Evolutionary conservation across 1,140 invertebrate species (phyloP).

Genomic region (Saccostrea glomerata): DNA sequence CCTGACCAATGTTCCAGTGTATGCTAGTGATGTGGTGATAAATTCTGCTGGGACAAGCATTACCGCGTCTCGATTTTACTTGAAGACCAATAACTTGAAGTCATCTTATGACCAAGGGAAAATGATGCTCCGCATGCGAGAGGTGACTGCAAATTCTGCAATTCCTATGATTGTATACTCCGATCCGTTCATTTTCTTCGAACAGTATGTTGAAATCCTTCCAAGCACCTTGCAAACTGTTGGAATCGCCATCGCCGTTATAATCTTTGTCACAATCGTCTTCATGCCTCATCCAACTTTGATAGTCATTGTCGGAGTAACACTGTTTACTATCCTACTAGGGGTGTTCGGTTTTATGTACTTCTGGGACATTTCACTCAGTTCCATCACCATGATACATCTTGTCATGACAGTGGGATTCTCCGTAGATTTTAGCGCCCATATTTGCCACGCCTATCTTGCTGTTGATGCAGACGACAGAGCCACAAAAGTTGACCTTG

Average conservation of each 20-base stretch:
- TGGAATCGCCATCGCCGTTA: slow-evolving; percentile 92
- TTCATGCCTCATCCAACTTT: slow-evolving; percentile 97
- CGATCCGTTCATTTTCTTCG: slow-evolving; percentile 67
- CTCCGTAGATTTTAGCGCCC: slow-evolving; percentile 97
- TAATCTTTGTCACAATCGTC: slow-evolving; percentile 96
- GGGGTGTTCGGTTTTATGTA: slow-evolving; percentile 98
- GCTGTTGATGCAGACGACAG: slow-evolving; percentile 82
- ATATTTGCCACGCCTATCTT: slow-evolving; percentile 98
- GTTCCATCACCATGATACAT: slow-evolving; percentile 99
- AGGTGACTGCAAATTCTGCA: slow-evolving; percentile 60
- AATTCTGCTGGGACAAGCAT: slow-evolving; percentile 88
- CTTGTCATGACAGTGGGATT: slow-evolving; percentile 99
- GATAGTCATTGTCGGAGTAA: slow-evolving; percentile 96
- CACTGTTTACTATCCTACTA: slow-evolving; percentile 95
- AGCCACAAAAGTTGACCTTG: slow-evolving; percentile 88
- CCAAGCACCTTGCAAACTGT: slow-evolving; percentile 96
- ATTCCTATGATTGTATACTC: slow-evolving; percentile 64
- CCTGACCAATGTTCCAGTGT: slow-evolving; percentile 73
- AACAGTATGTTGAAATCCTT: slow-evolving; percentile 93
- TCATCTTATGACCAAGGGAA: slow-evolving; percentile 58
- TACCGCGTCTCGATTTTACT: slow-evolving; percentile 81
- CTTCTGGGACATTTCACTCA: slow-evolving; percentile 95
- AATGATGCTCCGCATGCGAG: slow-evolving; percentile 65
- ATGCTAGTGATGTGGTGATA: slow-evolving; percentile 91
- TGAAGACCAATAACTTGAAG: slow-evolving; percentile 56